A percentile compares a stretch with the other conserved stretches of the same genome.
These are phyloP conservation scores for Lethenteron camtschaticum DNA, from an alignment of 2,113 vertebrate genomes.

Conservation along the genomic window DNA sequence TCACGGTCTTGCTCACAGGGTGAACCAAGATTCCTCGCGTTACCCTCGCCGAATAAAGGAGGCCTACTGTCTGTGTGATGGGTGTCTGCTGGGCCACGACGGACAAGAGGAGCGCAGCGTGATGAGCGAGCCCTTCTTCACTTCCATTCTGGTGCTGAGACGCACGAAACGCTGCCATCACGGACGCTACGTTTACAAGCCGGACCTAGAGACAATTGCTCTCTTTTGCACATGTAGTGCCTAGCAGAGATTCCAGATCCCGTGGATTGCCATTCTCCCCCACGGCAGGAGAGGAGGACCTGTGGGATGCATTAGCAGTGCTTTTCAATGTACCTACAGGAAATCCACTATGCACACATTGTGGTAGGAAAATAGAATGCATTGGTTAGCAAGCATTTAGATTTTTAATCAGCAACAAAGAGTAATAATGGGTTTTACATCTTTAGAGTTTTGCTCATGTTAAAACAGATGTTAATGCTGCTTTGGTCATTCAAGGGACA, in stretches of 20 bases:
- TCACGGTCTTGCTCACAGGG: background rate
- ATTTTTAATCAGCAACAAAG: too few species aligned
- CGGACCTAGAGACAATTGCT: slow-evolving; percentile 6
- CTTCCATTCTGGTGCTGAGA: slow-evolving; percentile 7
- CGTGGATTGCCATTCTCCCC: too few species aligned
- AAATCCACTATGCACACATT: too few species aligned
- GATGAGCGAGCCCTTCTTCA: slow-evolving; percentile 10
- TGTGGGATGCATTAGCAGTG: too few species aligned
- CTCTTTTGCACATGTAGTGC: slow-evolving; percentile 11
- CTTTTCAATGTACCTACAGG: too few species aligned
- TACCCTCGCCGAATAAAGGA: slow-evolving; percentile 9
- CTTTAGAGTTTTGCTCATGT: too few species aligned
- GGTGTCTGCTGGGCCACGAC: slow-evolving; percentile 8
- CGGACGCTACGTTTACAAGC: slow-evolving; percentile 9
- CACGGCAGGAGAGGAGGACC: too few species aligned
- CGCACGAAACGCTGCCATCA: slow-evolving; percentile 9
- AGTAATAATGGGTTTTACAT: too few species aligned
- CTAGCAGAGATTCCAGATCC: background rate
- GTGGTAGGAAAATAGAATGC: too few species aligned
- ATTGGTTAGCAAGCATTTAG: too few species aligned
- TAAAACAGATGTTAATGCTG: too few species aligned
- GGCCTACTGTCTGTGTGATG: slow-evolving; percentile 9
- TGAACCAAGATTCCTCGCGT: slow-evolving; percentile 9
- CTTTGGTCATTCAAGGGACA: too few species aligned
- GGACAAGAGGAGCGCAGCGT: background rate